phyloP scores from a whole-genome alignment of 30 jellyfish, hydroid and myxozoan species.

The Catostylus mosaicus region DNA sequence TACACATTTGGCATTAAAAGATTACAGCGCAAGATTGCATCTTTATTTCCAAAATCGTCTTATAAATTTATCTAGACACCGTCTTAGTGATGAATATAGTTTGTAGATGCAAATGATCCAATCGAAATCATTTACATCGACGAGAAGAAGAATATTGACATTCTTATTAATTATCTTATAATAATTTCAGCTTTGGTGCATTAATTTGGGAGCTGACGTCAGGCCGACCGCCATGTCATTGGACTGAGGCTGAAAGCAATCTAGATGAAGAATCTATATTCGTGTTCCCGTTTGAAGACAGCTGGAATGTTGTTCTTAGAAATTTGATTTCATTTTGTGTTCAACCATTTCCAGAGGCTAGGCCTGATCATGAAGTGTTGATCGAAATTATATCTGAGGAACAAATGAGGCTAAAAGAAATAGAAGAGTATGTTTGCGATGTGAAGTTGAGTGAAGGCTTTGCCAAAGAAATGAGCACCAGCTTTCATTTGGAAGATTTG shows the following conservation, averaged over 20 bases:
- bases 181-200: slow-evolving; percentile 56
- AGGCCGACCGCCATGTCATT: slow-evolving; percentile 49
- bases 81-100: too few relatives aligned
- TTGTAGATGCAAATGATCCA: too few relatives aligned
- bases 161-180: neutral
- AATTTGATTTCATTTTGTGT: slow-evolving; percentile 45
- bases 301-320: slow-evolving; percentile 28
- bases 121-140: too few relatives aligned
- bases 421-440: neutral
- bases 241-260: slow-evolving; percentile 24
- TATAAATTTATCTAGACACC: too few relatives aligned
- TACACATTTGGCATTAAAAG: too few relatives aligned
- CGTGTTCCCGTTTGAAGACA: slow-evolving; percentile 35
- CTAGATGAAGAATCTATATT: slow-evolving; percentile 19
- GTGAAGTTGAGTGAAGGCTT: neutral
- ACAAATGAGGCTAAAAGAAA: neutral
- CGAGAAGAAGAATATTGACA: too few relatives aligned
- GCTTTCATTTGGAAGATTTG: neutral
- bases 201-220: slow-evolving; percentile 44
- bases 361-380: slow-evolving; percentile 44
- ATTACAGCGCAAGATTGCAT: too few relatives aligned
- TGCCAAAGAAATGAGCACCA: too few relatives aligned
- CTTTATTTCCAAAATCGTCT: too few relatives aligned
- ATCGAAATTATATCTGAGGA: slow-evolving; percentile 30
- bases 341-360: slow-evolving; percentile 20